Evolutionary conservation across 1,140 invertebrate species (phyloP).

Genomic region (Hermetia illucens): DNA sequence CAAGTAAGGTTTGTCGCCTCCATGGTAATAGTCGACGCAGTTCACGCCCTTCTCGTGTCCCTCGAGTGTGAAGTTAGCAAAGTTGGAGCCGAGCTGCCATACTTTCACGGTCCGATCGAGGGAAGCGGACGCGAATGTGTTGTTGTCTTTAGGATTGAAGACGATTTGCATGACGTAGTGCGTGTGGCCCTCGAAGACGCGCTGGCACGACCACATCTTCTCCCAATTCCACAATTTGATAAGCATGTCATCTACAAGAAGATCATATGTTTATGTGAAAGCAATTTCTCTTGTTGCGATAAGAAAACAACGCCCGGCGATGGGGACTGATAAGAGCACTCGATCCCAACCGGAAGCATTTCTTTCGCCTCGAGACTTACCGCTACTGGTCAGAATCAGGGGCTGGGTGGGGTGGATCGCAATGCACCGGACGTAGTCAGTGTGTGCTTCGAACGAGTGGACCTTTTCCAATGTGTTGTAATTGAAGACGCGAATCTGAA

Average conservation of each 20-base stretch:
- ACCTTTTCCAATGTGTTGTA: slow-evolving; percentile 96
- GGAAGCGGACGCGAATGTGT: slow-evolving; percentile 98
- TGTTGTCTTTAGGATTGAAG: slow-evolving; percentile 99
- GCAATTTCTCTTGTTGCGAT: not conserved
- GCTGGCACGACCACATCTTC: slow-evolving; percentile 91
- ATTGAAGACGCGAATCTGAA: slow-evolving; percentile 80
- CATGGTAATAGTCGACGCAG: slow-evolving; percentile 98
- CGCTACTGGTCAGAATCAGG: slow-evolving; percentile 91
- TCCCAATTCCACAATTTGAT: slow-evolving; percentile 99
- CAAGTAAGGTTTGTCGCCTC: slow-evolving; percentile 99
- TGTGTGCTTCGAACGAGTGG: slow-evolving; percentile 95
- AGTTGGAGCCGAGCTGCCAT: slow-evolving; percentile 93
- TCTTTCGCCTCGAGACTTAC: slow-evolving; percentile 33
- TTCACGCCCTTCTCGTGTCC: slow-evolving; percentile 99
- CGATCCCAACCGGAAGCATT: too few relatives aligned
- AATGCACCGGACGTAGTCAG: slow-evolving; percentile 94
- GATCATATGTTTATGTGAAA: slow-evolving; percentile 35
- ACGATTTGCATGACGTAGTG: slow-evolving; percentile 99
- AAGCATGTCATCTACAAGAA: slow-evolving; percentile 73
- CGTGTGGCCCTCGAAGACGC: slow-evolving; percentile 95
- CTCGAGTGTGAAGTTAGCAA: slow-evolving; percentile 95
- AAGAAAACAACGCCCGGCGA: too few relatives aligned
- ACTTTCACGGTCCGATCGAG: slow-evolving; percentile 96
- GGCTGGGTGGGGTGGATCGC: slow-evolving; percentile 95
- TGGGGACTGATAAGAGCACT: too few relatives aligned